Percentiles rank a stretch among this genome's conserved stretches.
phyloP scores from a whole-genome alignment of 2,888 invertebrate species.

The Parnassius mnemosyne region DNA sequence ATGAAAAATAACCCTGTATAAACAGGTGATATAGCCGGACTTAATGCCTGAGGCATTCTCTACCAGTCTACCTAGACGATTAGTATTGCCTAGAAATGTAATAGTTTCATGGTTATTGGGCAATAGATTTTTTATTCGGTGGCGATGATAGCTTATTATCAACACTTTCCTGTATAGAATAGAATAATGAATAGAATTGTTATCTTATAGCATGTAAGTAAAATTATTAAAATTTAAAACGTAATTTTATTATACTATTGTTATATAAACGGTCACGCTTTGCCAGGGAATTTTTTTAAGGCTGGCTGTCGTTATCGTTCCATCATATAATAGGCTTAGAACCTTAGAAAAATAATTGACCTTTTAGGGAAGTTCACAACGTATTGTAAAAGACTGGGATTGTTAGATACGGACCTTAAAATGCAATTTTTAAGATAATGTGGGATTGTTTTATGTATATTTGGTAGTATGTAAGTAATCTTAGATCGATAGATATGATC shows the following conservation, averaged over 20 bases:
- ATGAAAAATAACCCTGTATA: no score
- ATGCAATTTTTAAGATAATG: conserved; percentile 19
- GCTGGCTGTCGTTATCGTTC: conserved; percentile 15
- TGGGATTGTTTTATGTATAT: conserved; percentile 14
- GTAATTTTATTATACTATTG: conserved; percentile 7
- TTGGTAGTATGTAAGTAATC: conserved; percentile 7
- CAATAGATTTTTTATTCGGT: no score
- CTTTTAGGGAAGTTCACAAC: conserved; percentile 40
- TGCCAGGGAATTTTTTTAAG: conserved; percentile 12
- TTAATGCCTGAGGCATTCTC: no score
- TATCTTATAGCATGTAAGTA: neutral
- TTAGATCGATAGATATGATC: neutral
- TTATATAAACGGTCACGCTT: conserved; percentile 16
- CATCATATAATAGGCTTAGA: conserved; percentile 16
- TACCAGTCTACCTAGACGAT: no score
- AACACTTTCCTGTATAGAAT: neutral
- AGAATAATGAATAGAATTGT: neutral
- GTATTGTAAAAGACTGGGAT: conserved; percentile 67
- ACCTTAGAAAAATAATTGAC: conserved; percentile 23
- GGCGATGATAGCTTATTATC: neutral
- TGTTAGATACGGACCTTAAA: conserved; percentile 47
- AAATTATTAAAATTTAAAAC: conserved; percentile 1
- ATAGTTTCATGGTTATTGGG: no score
- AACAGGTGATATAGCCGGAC: no score
- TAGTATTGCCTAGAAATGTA: no score